Conservation (phyloP, 2,797 vertebrate genomes). For the Fringilla coelebs region DNA sequence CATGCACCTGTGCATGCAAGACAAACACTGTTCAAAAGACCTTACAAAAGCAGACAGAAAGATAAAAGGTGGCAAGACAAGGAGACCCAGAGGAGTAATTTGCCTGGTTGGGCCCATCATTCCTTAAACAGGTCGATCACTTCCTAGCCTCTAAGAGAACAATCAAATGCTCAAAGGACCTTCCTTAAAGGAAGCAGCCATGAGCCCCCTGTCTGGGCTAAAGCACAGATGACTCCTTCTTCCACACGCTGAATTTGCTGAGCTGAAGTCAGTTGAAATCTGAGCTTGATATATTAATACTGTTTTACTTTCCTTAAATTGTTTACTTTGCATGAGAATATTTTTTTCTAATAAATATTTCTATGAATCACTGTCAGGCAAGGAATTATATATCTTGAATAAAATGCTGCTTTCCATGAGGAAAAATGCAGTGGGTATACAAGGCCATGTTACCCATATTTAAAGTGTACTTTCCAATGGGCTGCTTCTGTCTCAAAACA, state of each 20-base stretch:
- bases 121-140: neutral
- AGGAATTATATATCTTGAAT: neutral
- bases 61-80: neutral
- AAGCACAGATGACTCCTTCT: neutral
- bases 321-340: neutral
- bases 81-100: neutral
- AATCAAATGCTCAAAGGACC: neutral
- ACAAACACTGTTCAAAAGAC: neutral
- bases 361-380: neutral
- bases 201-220: neutral
- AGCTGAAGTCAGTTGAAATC: neutral
- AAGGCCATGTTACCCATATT: neutral
- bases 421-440: neutral
- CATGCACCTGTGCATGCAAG: neutral
- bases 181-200: neutral
- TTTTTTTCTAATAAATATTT: neutral
- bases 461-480: neutral
- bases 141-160: neutral
- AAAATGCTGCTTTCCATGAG: neutral
- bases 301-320: neutral
- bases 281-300: neutral
- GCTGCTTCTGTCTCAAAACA: neutral
- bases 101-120: neutral
- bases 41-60: neutral
- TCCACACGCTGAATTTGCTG: neutral